Conservation (phyloP, 1,140 invertebrate species). For the Cardiocondyla obscurior region DNA sequence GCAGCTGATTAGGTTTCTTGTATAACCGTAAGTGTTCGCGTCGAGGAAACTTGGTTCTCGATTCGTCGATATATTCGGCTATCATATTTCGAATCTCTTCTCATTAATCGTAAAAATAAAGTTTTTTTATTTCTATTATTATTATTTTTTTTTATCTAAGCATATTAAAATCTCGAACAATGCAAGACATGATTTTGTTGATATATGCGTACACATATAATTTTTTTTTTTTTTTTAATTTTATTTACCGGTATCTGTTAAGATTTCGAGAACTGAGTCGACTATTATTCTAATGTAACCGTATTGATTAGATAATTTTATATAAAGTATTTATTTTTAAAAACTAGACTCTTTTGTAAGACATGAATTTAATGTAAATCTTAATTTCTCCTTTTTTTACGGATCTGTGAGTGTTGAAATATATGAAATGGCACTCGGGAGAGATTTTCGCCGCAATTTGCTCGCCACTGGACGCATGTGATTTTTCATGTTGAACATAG, state of each 20-base stretch:
- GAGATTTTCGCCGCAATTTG: constrained; percentile 17
- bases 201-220: constrained; percentile 14
- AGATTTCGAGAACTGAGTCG: neutral
- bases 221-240: neutral
- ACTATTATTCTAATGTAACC: neutral
- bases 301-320: constrained; percentile 1
- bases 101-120: neutral
- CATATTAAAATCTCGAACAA: constrained; percentile 50
- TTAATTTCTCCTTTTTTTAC: constrained; percentile 14
- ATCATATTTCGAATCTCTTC: constrained; percentile 52
- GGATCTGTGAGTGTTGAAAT: neutral
- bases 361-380: neutral
- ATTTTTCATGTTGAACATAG: constrained; percentile 25
- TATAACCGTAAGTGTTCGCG: constrained; percentile 38
- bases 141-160: constrained; percentile 28
- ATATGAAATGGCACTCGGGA: neutral
- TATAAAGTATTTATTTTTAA: constrained; percentile 14
- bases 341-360: neutral
- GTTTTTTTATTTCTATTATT: neutral
- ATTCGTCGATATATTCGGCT: constrained; percentile 28
- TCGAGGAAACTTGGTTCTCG: constrained; percentile 32
- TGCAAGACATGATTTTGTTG: neutral
- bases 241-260: neutral
- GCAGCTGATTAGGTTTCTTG: constrained; percentile 13
- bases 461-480: constrained; percentile 28